A percentile compares a stretch with the other conserved stretches of the same genome.
Evolutionary conservation across 2,888 invertebrate genomes (phyloP).

Genomic region (Meta bourneti): DNA sequence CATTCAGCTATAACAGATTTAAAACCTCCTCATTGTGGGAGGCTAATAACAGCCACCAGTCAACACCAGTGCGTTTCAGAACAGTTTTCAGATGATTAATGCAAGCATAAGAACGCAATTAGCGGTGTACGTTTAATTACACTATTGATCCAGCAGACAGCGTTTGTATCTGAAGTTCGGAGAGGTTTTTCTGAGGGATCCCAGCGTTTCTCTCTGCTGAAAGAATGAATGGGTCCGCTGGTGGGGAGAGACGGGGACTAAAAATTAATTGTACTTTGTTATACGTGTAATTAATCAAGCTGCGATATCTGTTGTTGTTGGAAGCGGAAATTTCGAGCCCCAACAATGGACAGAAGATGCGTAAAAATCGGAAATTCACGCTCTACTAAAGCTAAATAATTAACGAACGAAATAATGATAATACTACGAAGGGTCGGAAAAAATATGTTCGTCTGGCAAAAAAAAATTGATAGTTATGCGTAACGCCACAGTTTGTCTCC

Average conservation of each 20-base stretch:
- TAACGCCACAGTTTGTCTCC: neutral
- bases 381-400: conserved; percentile 74
- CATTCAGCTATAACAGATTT: neutral
- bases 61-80: conserved; percentile 67
- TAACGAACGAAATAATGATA: conserved; percentile 58
- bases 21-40: conserved; percentile 45
- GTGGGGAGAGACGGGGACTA: conserved; percentile 49
- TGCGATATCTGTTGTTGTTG: conserved; percentile 73
- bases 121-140: conserved; percentile 74
- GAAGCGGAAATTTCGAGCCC: conserved; percentile 49
- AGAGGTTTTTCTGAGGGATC: conserved; percentile 20
- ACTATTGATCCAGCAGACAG: conserved; percentile 59
- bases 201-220: conserved; percentile 38
- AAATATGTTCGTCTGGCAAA: conserved; percentile 29
- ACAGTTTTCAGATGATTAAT: conserved; percentile 71
- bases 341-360: conserved; percentile 58
- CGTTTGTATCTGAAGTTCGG: conserved; percentile 64
- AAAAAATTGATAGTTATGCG: conserved; percentile 57
- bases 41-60: conserved; percentile 68
- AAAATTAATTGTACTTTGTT: conserved; percentile 76
- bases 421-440: conserved; percentile 54
- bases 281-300: conserved; percentile 74
- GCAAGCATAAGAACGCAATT: conserved; percentile 74
- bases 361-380: conserved; percentile 75
- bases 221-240: conserved; percentile 46